Conservation (phyloP, 1,140 invertebrate genomes). For the Lanistes nyassanus region DNA sequence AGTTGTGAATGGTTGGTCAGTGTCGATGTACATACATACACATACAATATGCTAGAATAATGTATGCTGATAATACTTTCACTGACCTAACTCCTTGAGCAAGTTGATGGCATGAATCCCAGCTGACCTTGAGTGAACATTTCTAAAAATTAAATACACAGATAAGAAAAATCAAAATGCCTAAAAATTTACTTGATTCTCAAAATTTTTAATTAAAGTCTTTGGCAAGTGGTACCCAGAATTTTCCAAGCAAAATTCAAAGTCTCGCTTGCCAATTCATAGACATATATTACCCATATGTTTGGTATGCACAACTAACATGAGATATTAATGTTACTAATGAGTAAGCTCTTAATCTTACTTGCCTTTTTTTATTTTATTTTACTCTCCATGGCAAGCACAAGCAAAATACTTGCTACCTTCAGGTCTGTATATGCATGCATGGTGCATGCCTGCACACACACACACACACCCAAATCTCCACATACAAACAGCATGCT, state of each 20-base stretch:
- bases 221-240: not conserved
- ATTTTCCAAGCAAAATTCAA: not conserved
- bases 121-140: slow-evolving; percentile 68
- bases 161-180: no score
- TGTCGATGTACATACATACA: no score
- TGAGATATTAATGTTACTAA: not conserved
- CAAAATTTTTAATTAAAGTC: not conserved
- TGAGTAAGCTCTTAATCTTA: not conserved
- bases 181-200: no score
- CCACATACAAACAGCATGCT: slow-evolving; percentile 1
- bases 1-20: no score
- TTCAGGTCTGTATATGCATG: not conserved
- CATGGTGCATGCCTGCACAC: not conserved
- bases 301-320: not conserved
- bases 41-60: not conserved
- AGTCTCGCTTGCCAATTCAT: not conserved
- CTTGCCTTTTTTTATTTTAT: not conserved
- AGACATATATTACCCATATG: not conserved
- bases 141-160: slow-evolving; percentile 46
- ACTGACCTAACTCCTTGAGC: slow-evolving; percentile 59
- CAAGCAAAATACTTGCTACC: not conserved
- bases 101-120: slow-evolving; percentile 63
- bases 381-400: not conserved
- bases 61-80: not conserved
- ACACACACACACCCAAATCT: slow-evolving; percentile 11